Evolutionary conservation across 2,888 invertebrate species (phyloP).

Genomic region (Apotomis turbidana): DNA sequence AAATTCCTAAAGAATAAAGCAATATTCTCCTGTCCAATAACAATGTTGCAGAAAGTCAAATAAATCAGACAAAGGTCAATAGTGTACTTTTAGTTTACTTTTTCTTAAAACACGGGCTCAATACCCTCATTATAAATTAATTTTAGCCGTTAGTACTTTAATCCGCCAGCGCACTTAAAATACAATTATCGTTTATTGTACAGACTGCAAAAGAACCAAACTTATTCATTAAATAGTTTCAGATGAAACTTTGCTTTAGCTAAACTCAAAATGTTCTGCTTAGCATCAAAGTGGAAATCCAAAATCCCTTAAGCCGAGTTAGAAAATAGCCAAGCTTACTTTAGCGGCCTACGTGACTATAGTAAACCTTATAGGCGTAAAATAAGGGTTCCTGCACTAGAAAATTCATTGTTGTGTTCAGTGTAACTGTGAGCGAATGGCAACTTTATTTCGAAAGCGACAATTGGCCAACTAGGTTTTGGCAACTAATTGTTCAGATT

Average conservation of each 20-base stretch:
- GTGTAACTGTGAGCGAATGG: constrained; percentile 66
- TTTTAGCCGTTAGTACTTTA: neutral
- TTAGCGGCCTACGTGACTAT: neutral
- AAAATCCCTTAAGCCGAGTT: constrained; percentile 78
- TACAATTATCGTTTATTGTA: constrained; percentile 22
- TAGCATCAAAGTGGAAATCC: constrained; percentile 76
- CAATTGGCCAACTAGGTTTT: constrained; percentile 77
- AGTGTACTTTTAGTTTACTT: too few relatives aligned
- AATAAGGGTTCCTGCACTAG: constrained; percentile 46
- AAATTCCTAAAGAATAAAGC: too few relatives aligned
- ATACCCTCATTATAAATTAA: neutral
- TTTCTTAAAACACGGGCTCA: too few relatives aligned
- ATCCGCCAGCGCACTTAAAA: neutral
- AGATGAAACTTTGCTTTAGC: constrained; percentile 66
- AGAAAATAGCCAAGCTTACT: constrained; percentile 57
- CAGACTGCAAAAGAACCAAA: constrained; percentile 38
- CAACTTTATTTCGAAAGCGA: constrained; percentile 77
- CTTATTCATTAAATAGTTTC: constrained; percentile 67
- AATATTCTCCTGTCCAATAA: too few relatives aligned
- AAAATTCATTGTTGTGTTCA: constrained; percentile 50
- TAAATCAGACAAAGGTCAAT: too few relatives aligned
- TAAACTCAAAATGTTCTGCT: constrained; percentile 72
- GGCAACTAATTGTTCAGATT: constrained; percentile 75
- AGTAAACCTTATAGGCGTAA: neutral
- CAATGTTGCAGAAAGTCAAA: too few relatives aligned